A percentile compares a stretch with the other conserved stretches of the same genome.
These are phyloP conservation scores for Tenualosa ilisha DNA, from an alignment of 2,797 vertebrate genomes.

Conservation along the genomic window DNA sequence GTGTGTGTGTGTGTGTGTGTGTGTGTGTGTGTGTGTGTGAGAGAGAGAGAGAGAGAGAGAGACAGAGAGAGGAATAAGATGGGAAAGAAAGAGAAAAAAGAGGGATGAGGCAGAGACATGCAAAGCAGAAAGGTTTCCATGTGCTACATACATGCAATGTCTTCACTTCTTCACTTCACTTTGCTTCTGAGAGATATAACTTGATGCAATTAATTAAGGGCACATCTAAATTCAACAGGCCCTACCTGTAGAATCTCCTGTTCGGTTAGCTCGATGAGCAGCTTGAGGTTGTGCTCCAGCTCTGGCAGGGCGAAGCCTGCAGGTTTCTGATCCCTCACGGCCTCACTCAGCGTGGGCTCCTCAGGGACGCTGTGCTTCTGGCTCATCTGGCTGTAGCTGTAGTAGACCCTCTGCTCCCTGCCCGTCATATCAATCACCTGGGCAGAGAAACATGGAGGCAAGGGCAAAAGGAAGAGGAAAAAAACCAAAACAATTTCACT, in stretches of 20 bases:
- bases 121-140: neutral
- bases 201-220: too few species aligned
- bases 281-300: conserved; percentile 95
- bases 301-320: conserved; percentile 88
- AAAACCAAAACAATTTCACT: conserved; percentile 12
- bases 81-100: neutral
- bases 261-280: conserved; percentile 96
- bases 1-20: too few species aligned
- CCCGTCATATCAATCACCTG: conserved; percentile 99
- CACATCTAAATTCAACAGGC: neutral
- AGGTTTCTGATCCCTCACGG: conserved; percentile 80
- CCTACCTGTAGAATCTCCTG: conserved; percentile 94
- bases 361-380: conserved; percentile 94
- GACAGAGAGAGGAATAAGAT: neutral
- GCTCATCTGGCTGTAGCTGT: conserved; percentile 97
- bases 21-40: too few species aligned
- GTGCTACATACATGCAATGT: too few species aligned
- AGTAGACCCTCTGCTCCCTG: conserved; percentile 94
- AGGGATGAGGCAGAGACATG: neutral
- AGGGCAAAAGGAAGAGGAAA: neutral
- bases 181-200: too few species aligned
- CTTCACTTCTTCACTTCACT: too few species aligned
- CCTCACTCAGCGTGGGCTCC: conserved; percentile 74
- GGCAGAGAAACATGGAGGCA: neutral
- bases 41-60: neutral